Percentiles rank a stretch among this genome's conserved stretches.
Evolutionary conservation across 2,113 vertebrate species (phyloP).

Genomic region (Neogale vison): DNA sequence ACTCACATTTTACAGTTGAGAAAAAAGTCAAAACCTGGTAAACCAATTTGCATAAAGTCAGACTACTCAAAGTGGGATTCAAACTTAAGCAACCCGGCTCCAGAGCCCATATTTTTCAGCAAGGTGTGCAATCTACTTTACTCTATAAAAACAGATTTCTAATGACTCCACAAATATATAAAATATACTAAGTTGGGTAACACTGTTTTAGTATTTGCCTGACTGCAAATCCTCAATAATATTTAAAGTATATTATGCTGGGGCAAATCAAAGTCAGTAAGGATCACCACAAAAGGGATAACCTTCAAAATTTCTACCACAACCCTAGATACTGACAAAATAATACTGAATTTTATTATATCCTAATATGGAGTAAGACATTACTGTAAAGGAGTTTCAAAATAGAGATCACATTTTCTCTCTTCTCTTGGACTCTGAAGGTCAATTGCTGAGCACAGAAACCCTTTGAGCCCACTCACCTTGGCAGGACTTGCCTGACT

Average conservation of each 20-base stretch:
- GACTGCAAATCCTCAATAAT: background rate
- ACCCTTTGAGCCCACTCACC: slow-evolving; percentile 85
- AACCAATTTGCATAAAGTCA: background rate
- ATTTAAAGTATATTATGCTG: background rate
- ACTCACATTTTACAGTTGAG: background rate
- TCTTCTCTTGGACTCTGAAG: background rate
- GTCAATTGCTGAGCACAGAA: background rate
- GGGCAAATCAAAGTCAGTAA: background rate
- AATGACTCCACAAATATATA: background rate
- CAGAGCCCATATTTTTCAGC: background rate
- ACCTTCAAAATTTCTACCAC: background rate
- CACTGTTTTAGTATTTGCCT: background rate
- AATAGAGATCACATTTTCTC: background rate
- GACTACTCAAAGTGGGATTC: background rate
- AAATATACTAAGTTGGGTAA: background rate
- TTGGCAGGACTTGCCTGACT: slow-evolving; percentile 99
- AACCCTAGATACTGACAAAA: background rate
- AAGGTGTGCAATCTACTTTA: background rate
- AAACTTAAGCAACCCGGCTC: background rate
- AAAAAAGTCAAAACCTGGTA: background rate
- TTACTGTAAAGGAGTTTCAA: background rate
- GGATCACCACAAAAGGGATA: background rate
- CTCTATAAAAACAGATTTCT: background rate
- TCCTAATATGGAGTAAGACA: background rate
- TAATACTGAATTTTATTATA: background rate